These are phyloP conservation scores for Lordiphosa mommai DNA, from an alignment of 1,140 invertebrate genomes.

Conservation along the genomic window DNA sequence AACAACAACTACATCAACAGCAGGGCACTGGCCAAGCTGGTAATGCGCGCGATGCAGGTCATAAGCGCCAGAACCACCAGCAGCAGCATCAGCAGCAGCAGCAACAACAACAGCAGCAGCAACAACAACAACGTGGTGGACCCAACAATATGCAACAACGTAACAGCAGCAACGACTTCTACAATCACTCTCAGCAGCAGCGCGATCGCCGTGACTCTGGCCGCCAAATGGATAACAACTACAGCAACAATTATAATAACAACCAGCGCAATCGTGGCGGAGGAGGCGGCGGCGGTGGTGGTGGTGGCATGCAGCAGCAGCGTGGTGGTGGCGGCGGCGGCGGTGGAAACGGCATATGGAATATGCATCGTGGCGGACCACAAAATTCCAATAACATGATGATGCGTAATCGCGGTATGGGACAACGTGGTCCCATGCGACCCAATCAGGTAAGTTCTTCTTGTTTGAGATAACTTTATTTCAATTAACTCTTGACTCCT, in stretches of 20 bases:
- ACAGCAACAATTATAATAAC: slow-evolving; percentile 78
- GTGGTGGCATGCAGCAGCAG: slow-evolving; percentile 51
- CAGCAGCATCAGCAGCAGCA: slow-evolving; percentile 49
- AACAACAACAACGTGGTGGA: slow-evolving; percentile 53
- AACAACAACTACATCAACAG: slow-evolving; percentile 48
- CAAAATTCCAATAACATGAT: slow-evolving; percentile 69
- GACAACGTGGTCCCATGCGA: slow-evolving; percentile 61
- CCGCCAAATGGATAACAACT: slow-evolving; percentile 66
- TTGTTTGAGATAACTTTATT: background rate
- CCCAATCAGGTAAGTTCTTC: slow-evolving; percentile 63
- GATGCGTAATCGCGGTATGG: slow-evolving; percentile 66
- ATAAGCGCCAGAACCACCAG: slow-evolving; percentile 75
- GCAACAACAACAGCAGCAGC: slow-evolving; percentile 54
- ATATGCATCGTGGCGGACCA: slow-evolving; percentile 69
- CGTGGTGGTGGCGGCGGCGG: slow-evolving; percentile 26
- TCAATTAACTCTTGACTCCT: background rate
- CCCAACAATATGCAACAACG: slow-evolving; percentile 33
- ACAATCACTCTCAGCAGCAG: slow-evolving; percentile 59
- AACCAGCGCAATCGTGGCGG: slow-evolving; percentile 60
- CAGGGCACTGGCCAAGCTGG: slow-evolving; percentile 60
- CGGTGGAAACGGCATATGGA: slow-evolving; percentile 57
- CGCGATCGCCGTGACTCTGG: slow-evolving; percentile 75
- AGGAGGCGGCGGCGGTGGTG: slow-evolving; percentile 25
- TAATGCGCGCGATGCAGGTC: slow-evolving; percentile 71
- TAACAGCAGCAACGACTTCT: slow-evolving; percentile 58